Base-by-base conservation (phyloP, 1,140 invertebrate genomes). In the Drosophila athabasca region DNA sequence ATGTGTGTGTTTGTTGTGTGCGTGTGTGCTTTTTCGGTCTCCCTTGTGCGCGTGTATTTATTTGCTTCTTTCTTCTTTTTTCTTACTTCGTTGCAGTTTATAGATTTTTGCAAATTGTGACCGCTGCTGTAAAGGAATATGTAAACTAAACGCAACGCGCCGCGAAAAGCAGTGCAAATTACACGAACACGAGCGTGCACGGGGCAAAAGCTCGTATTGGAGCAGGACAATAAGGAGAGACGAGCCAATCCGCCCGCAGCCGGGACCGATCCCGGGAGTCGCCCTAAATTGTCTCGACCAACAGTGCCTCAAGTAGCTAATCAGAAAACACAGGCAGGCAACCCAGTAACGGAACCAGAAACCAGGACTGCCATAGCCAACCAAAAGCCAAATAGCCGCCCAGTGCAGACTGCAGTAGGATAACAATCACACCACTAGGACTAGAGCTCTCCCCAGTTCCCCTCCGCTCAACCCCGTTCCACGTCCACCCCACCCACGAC, bases 21-120 rank as follows among this genome's bases (percentile, higher is more conserved):
- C 9, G 15, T 65, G 26, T 51, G 43, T 54, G 53, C 44, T 74
- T 87, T 87, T 79, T 85, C 53, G 78, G 82, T 69, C 66, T 82
- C 74, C 62, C 68, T 78, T 81, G 70, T 82, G 79, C 50, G 54
- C 75, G 59, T 76, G 55, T 76, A 79, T 85, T 85, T 76, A 81
- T 82, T 75, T 80, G 72, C 59, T 79, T 71, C 65, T 70, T 59
- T 75, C 43, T 65, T 60, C 65, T 68, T 62, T 68, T 49, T 71
- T 72, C 60, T 49, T 49, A 41, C 55, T 84, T 90, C 79, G 76
- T 90, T 90, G 84, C 90, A 90, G 89, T 90, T 90, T 90, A 90
- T 90, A 82, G 85, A 90, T 90, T 90, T 90, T 90, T 84, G 84
- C 84, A 83, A 73, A 83, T 70, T 87, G 78, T 78, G 83, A 59